Conservation (phyloP, 2,797 vertebrate genomes). For the Zenarchopterus dispar region DNA sequence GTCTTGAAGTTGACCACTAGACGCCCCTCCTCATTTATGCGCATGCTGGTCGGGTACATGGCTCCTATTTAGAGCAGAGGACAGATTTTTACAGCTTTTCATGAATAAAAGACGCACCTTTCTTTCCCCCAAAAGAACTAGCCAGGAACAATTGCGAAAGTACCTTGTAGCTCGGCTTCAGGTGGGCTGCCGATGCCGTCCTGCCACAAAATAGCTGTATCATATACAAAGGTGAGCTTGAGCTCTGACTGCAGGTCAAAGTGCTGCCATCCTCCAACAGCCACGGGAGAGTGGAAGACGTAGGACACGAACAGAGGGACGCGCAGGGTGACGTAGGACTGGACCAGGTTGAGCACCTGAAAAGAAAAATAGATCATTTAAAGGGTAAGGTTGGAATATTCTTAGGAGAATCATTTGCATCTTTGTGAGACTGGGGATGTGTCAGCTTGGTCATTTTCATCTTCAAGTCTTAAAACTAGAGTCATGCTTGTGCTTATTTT, state of each 20-base stretch:
- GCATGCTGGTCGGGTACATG: slow-evolving; percentile 87
- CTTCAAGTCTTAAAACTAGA: no score
- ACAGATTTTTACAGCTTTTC: slow-evolving; percentile 4
- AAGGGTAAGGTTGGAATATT: no score
- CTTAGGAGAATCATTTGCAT: no score
- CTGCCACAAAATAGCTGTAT: slow-evolving; percentile 88
- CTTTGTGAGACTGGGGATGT: no score
- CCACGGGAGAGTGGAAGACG: slow-evolving; percentile 86
- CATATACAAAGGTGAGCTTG: slow-evolving; percentile 87
- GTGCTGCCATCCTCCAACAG: slow-evolving; percentile 86
- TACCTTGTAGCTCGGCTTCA: slow-evolving; percentile 87
- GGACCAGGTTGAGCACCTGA: slow-evolving; percentile 87
- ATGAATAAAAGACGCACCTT: neutral
- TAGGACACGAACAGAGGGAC: slow-evolving; percentile 87
- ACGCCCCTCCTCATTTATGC: slow-evolving; percentile 84
- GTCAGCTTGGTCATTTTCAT: no score
- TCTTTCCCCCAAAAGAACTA: neutral
- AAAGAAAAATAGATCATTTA: neutral
- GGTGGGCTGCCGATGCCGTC: slow-evolving; percentile 86
- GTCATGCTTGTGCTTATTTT: no score
- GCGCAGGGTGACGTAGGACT: slow-evolving; percentile 85
- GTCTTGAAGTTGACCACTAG: slow-evolving; percentile 87
- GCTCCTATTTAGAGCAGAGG: slow-evolving; percentile 73
- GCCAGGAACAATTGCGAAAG: neutral
- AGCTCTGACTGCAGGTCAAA: slow-evolving; percentile 88